Evolutionary conservation across 1,140 invertebrate species (phyloP).

Genomic region (Olivierus martensii): DNA sequence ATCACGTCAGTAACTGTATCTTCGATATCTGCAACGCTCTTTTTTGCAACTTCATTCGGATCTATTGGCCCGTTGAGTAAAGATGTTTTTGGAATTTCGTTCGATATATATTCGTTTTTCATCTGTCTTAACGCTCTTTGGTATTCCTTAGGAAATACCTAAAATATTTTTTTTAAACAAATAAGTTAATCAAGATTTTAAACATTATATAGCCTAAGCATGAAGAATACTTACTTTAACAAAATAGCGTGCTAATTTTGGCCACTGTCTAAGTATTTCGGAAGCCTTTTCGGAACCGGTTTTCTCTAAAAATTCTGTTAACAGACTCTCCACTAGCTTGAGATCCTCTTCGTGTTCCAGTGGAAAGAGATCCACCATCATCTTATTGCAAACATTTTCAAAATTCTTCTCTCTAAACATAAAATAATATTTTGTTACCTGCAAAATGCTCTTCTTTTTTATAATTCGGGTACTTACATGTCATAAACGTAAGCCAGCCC

Average conservation of each 20-base stretch:
- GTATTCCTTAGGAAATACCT: conserved; percentile 97
- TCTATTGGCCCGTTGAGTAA: conserved; percentile 30
- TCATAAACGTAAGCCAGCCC: conserved; percentile 95
- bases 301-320: conserved; percentile 75
- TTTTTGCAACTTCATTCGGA: background rate
- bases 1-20: conserved; percentile 60
- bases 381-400: conserved; percentile 67
- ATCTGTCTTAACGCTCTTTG: conserved; percentile 67
- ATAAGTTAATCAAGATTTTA: background rate
- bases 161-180: conserved; percentile 37
- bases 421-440: background rate
- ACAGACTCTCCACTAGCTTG: conserved; percentile 54
- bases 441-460: conserved; percentile 20
- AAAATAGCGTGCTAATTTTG: conserved; percentile 59
- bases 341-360: conserved; percentile 67
- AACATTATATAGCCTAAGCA: background rate
- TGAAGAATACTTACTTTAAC: conserved; percentile 51
- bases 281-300: conserved; percentile 79
- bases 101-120: conserved; percentile 37
- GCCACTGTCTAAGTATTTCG: conserved; percentile 68
- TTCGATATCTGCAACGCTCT: conserved; percentile 59
- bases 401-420: conserved; percentile 20
- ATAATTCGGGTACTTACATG: too few relatives aligned
- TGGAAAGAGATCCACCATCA: conserved; percentile 76
- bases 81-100: conserved; percentile 27